Conservation (phyloP, 2,888 invertebrate genomes). For the Pristionchus arcanus region DNA sequence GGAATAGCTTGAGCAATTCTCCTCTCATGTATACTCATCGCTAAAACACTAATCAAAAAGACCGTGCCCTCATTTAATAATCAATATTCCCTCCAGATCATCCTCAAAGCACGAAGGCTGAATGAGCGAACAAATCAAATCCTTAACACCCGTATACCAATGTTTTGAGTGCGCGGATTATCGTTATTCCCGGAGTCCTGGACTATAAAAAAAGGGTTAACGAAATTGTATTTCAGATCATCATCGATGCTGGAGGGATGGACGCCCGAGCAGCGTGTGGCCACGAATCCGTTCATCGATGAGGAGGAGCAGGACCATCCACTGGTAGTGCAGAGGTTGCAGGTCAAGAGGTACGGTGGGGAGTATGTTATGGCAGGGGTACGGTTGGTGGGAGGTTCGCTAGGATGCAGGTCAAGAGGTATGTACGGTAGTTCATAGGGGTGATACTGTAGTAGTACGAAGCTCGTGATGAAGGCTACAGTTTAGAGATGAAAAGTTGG, state of each 20-base stretch:
- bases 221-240: too few relatives aligned
- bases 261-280: constrained; percentile 33
- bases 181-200: too few relatives aligned
- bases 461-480: too few relatives aligned
- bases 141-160: too few relatives aligned
- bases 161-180: too few relatives aligned
- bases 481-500: too few relatives aligned
- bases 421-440: neutral
- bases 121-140: constrained; percentile 33
- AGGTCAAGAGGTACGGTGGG: constrained; percentile 46
- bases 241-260: constrained; percentile 33
- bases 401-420: neutral
- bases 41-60: too few relatives aligned
- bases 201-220: too few relatives aligned
- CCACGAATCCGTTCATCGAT: constrained; percentile 53
- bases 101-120: constrained; percentile 33
- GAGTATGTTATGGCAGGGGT: neutral
- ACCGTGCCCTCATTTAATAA: too few relatives aligned
- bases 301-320: constrained; percentile 52
- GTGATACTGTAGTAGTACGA: neutral
- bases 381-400: neutral
- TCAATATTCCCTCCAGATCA: neutral
- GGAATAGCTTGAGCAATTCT: too few relatives aligned
- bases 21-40: too few relatives aligned
- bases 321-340: constrained; percentile 33